Conservation (phyloP, 2,888 invertebrate species). For the Petrophora chlorosata region DNA sequence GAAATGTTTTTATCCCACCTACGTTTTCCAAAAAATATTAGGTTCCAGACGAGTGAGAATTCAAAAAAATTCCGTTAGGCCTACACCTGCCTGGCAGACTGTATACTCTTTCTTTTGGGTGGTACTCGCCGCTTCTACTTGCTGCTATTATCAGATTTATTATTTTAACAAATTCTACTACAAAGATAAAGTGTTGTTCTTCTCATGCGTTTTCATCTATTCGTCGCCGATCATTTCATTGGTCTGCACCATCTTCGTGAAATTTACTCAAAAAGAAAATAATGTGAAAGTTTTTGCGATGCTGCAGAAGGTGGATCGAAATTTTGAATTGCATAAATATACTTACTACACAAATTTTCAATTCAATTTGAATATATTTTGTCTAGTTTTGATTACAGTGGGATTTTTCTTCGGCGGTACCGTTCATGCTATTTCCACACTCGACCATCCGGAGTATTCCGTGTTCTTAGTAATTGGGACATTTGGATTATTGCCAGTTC, state of each 20-base stretch:
- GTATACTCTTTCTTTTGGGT: constrained; percentile 42
- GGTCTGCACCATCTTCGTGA: constrained; percentile 33
- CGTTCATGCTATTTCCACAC: constrained; percentile 18
- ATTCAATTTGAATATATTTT: constrained; percentile 30
- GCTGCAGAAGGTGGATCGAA: constrained; percentile 43
- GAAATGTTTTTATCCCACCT: constrained; percentile 40
- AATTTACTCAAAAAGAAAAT: constrained; percentile 33
- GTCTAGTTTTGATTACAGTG: constrained; percentile 20
- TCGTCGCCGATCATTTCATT: constrained; percentile 35
- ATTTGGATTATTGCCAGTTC: constrained; percentile 25
- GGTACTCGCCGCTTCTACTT: constrained; percentile 32
- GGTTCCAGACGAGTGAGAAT: constrained; percentile 40
- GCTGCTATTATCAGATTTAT: constrained; percentile 24
- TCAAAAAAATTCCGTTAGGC: constrained; percentile 33
- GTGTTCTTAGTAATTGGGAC: constrained; percentile 19
- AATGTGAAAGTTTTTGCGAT: constrained; percentile 36
- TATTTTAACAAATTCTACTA: constrained; percentile 34
- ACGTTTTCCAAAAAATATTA: constrained; percentile 38
- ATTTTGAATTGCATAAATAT: constrained; percentile 32
- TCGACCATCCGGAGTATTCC: constrained; percentile 33
- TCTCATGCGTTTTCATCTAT: constrained; percentile 20
- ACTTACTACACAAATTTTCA: constrained; percentile 32
- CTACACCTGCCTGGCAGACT: constrained; percentile 33
- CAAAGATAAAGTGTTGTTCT: constrained; percentile 25
- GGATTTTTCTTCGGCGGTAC: constrained; percentile 34